phyloP scores from a whole-genome alignment of 2,888 invertebrate species.

The Drosophila paucipuncta region DNA sequence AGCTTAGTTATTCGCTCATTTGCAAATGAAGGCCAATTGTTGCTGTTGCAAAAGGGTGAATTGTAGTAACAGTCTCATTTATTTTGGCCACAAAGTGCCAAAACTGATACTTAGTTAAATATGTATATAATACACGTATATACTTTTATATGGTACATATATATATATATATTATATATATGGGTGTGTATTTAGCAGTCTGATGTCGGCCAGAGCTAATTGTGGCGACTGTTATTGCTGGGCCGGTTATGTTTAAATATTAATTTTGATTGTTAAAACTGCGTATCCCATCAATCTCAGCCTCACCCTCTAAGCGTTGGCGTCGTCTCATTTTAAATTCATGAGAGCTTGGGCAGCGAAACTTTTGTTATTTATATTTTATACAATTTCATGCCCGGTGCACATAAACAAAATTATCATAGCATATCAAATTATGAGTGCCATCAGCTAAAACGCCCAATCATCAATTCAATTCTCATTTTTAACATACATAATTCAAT shows the following conservation, averaged over 20 bases:
- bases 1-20: slow-evolving; percentile 82
- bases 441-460: slow-evolving; percentile 26
- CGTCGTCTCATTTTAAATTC: slow-evolving; percentile 52
- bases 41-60: slow-evolving; percentile 37
- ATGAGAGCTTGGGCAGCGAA: slow-evolving; percentile 54
- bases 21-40: slow-evolving; percentile 82
- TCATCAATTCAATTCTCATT: slow-evolving; percentile 45
- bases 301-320: not conserved
- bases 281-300: slow-evolving; percentile 64
- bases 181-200: not conserved
- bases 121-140: slow-evolving; percentile 5
- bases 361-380: slow-evolving; percentile 75
- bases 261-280: slow-evolving; percentile 73
- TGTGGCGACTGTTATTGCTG: slow-evolving; percentile 46
- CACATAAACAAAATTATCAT: slow-evolving; percentile 75
- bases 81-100: slow-evolving; percentile 59
- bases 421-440: slow-evolving; percentile 67
- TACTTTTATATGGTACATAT: not conserved
- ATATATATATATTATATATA: not conserved
- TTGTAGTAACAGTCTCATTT: slow-evolving; percentile 56
- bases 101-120: slow-evolving; percentile 27
- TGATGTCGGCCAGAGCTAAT: slow-evolving; percentile 54
- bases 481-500: slow-evolving; percentile 34
- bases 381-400: slow-evolving; percentile 72
- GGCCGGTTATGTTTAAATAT: slow-evolving; percentile 72